Base-by-base conservation (phyloP, 2,113 vertebrate species). In the Pseudorhombus dupliciocellatus region DNA sequence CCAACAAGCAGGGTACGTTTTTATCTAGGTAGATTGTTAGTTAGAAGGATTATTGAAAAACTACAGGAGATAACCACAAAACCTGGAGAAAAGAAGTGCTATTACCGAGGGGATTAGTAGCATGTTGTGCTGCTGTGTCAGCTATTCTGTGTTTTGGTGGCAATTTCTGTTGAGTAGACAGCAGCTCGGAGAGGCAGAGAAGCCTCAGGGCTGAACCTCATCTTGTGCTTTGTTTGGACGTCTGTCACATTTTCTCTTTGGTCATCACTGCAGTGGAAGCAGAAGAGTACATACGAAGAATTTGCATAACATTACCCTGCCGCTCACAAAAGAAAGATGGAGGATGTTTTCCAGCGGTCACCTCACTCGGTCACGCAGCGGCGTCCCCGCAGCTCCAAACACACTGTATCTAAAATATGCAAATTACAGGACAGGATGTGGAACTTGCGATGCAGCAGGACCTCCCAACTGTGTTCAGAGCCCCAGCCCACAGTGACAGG, bases 381-480 rank as follows among this genome's bases (percentile, higher is more conserved):
- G 56, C 40, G 44, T 2, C n/a, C 14, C 40, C 22, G 20, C 9
- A 50, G 14, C n/a, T 51, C 22, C 26, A 21, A n/a, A 60, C 37
- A 26, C 1, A 15, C 24, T 55, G 18, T n/a, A 63, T 54, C n/a
- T 66, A 58, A 63, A 63, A 31, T 12, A 70, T 67, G 44, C 18
- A 70, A 56, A 44, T 60, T 24, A 50, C 46, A 30, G 28, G 7
- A 50, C n/a, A 59, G 59, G 34, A 65, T 63, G 44, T 74, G 15
- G 16, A 48, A 44, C 25, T 56, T 44, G 31, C 4, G 58, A 65
- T 65, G 24, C 37, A 66, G 31, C 56, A 26, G 58, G 70, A 63
- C 67, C 62, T 57, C 74, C 61, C n/a, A 34, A 31, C 24, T 59
- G 6, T 48, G 73, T 31, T 59, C 51, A 52, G 67, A 65, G 44